A percentile compares a stretch with the other conserved stretches of the same genome.
Evolutionary conservation across 2,888 invertebrate genomes (phyloP).

Genomic region (Ramazzottius varieornatus): DNA sequence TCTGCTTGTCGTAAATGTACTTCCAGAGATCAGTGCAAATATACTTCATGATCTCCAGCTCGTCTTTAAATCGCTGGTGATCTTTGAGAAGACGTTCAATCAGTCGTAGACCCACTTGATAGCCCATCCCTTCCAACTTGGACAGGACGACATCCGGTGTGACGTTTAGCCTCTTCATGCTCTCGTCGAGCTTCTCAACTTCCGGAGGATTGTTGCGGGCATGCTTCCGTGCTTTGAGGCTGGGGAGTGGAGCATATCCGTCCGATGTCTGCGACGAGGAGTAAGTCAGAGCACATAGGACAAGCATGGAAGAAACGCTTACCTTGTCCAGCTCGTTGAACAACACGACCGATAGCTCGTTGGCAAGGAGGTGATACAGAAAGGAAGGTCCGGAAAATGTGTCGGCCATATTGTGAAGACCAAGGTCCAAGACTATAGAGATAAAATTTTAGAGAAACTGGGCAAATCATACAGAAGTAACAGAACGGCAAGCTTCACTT

Average conservation of each 20-base stretch:
- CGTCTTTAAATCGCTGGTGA: conserved; percentile 76
- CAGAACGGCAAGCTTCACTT: too few relatives aligned
- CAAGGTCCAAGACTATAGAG: too few relatives aligned
- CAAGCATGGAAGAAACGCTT: too few relatives aligned
- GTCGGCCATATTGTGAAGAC: too few relatives aligned
- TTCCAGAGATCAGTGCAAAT: conserved; percentile 98
- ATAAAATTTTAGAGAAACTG: too few relatives aligned
- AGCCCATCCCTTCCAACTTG: conserved; percentile 30
- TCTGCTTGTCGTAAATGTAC: conserved; percentile 87
- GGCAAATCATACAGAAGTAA: too few relatives aligned
- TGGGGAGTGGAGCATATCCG: not conserved
- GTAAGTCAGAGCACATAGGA: too few relatives aligned
- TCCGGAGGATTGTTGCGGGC: too few relatives aligned
- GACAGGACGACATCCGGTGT: conserved; percentile 19
- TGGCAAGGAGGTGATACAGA: not conserved
- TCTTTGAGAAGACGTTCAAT: conserved; percentile 51
- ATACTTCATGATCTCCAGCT: conserved; percentile 88
- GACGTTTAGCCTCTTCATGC: too few relatives aligned
- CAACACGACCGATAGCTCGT: not conserved
- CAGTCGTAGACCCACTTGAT: conserved; percentile 30
- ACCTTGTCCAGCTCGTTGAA: not conserved
- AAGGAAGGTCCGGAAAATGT: not conserved
- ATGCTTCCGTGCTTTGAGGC: too few relatives aligned
- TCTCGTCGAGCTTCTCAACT: too few relatives aligned
- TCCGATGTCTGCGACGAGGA: too few relatives aligned